Evolutionary conservation across 2,797 vertebrate genomes (phyloP).

Genomic region (Okamejei kenojei): DNA sequence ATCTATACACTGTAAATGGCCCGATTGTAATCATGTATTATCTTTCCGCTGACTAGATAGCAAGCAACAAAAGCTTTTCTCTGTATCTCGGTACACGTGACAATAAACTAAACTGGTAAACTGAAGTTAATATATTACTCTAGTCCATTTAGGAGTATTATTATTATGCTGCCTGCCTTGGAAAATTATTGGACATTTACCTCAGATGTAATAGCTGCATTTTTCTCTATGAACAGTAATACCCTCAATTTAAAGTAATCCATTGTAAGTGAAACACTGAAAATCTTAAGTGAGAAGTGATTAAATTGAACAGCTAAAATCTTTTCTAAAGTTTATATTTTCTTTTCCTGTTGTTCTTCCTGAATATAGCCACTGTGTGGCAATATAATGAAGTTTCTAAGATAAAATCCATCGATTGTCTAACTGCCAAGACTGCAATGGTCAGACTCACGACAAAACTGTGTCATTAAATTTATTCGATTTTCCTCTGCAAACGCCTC

Average conservation of each 20-base stretch:
- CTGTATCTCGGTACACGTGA: too few species aligned
- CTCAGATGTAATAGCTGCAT: background rate
- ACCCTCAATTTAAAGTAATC: background rate
- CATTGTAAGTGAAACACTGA: background rate
- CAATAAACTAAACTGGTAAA: too few species aligned
- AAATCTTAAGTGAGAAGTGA: background rate
- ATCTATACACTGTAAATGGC: too few species aligned
- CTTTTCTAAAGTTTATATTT: background rate
- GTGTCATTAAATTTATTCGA: background rate
- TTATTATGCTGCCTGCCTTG: too few species aligned
- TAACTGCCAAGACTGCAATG: background rate
- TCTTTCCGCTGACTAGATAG: too few species aligned
- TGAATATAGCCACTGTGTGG: background rate
- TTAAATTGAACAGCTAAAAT: background rate
- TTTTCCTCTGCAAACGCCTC: background rate
- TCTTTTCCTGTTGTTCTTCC: background rate
- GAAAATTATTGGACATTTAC: background rate
- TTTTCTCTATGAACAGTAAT: background rate
- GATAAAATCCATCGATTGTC: background rate
- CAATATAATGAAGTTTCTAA: constrained; percentile 2
- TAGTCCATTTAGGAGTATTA: too few species aligned
- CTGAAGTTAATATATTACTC: background rate
- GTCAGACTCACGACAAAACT: background rate
- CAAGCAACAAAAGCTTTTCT: too few species aligned
- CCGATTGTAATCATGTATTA: too few species aligned